Conservation (phyloP, 2,797 vertebrate species). For the Danio tinwini region DNA sequence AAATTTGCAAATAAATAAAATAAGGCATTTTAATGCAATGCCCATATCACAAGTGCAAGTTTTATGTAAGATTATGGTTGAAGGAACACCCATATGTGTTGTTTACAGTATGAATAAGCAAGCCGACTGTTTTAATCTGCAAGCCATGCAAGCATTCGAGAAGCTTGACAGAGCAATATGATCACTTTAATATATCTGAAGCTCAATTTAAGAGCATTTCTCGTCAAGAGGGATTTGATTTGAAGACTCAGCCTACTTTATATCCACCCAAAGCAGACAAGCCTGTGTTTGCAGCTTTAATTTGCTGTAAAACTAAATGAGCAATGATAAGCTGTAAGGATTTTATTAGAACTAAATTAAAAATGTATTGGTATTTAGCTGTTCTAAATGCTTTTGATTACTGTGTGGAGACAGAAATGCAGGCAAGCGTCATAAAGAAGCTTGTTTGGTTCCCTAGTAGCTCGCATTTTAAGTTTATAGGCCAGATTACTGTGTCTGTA, state of each 20-base stretch:
- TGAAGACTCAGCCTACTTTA: not conserved
- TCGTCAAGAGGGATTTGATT: not conserved
- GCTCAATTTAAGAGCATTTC: not conserved
- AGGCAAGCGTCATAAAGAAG: not conserved
- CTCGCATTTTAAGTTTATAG: not conserved
- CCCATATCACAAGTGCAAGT: too few relatives aligned
- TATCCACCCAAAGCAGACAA: not conserved
- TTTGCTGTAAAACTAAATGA: not conserved
- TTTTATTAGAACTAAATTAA: not conserved
- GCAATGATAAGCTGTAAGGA: not conserved
- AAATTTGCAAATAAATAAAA: too few relatives aligned
- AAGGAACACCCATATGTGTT: slow-evolving; percentile 15
- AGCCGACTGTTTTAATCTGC: not conserved
- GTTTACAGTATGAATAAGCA: not conserved
- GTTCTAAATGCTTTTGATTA: not conserved
- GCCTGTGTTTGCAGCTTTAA: slow-evolving; percentile 10
- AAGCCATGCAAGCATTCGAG: not conserved
- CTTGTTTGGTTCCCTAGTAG: not conserved
- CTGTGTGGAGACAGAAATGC: not conserved
- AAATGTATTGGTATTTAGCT: not conserved
- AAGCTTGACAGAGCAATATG: not conserved
- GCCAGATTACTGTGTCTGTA: not conserved
- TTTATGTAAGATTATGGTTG: not conserved
- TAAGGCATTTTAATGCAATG: too few relatives aligned
- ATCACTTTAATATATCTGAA: not conserved